Percentiles rank a stretch among this genome's conserved stretches.
Evolutionary conservation across 35 echinoderm and acorn worm genomes (phyloP).

Genomic region (Holothuria glaberrima): DNA sequence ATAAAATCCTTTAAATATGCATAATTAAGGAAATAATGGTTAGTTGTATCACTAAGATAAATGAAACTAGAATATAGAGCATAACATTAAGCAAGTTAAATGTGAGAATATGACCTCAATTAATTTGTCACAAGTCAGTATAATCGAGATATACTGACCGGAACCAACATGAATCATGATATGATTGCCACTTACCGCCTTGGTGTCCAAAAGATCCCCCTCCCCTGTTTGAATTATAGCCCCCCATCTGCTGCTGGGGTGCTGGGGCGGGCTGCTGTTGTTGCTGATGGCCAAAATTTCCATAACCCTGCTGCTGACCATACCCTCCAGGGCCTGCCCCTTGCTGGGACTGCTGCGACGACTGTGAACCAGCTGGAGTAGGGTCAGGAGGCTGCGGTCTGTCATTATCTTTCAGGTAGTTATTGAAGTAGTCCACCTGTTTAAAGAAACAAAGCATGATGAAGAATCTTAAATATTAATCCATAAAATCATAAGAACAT

Average conservation of each 20-base stretch:
- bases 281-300: constrained; percentile 27
- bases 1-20: too few species aligned
- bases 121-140: too few species aligned
- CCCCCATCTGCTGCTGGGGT: constrained; percentile 4
- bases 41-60: too few species aligned
- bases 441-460: too few species aligned
- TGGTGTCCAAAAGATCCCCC: constrained; percentile 9
- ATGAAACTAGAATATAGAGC: too few species aligned
- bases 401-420: constrained; percentile 79
- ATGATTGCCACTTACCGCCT: not conserved
- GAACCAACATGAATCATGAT: too few species aligned
- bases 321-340: constrained; percentile 40
- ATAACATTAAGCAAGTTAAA: too few species aligned
- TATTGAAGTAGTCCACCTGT: constrained; percentile 97
- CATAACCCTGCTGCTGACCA: constrained; percentile 43
- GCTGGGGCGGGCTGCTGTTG: not conserved
- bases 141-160: too few species aligned
- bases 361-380: constrained; percentile 26
- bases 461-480: too few species aligned
- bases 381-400: constrained; percentile 84
- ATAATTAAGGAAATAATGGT: too few species aligned
- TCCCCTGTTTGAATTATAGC: constrained; percentile 20
- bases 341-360: constrained; percentile 10
- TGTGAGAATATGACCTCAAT: too few species aligned
- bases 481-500: too few species aligned